Percentiles rank a stretch among this genome's conserved stretches.
Conservation (phyloP, 1,140 invertebrate species). For the Trinorchestia longiramus region DNA sequence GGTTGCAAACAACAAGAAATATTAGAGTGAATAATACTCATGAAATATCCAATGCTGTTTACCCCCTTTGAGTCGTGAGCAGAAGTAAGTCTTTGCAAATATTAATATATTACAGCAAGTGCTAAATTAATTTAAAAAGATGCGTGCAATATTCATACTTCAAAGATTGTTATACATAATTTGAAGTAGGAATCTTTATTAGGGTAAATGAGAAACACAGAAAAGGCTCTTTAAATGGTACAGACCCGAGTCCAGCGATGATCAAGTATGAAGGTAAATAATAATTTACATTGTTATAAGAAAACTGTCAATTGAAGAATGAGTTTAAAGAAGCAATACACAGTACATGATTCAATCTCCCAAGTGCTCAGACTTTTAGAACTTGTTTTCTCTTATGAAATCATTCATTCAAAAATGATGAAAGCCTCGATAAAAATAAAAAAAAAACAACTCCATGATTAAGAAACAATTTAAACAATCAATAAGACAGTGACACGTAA, state of each 20-base stretch:
- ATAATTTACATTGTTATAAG: not conserved
- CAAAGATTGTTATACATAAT: not conserved
- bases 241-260: not conserved
- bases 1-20: too few relatives aligned
- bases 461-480: not conserved
- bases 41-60: too few relatives aligned
- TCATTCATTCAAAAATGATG: too few relatives aligned
- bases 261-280: not conserved
- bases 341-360: not conserved
- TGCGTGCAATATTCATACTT: too few relatives aligned
- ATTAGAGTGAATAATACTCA: too few relatives aligned
- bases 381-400: too few relatives aligned
- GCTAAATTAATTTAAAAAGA: too few relatives aligned
- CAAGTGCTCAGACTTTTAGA: not conserved
- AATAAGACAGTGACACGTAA: not conserved
- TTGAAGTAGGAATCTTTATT: not conserved
- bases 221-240: not conserved
- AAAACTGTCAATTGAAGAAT: not conserved
- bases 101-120: too few relatives aligned
- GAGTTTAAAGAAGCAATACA: not conserved
- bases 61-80: too few relatives aligned
- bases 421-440: too few relatives aligned
- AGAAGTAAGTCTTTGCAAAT: too few relatives aligned
- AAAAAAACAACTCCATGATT: not conserved
- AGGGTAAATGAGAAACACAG: not conserved